Base-by-base conservation (phyloP, 2,888 invertebrate genomes). In the Scaptodrosophila latifasciaeformis region DNA sequence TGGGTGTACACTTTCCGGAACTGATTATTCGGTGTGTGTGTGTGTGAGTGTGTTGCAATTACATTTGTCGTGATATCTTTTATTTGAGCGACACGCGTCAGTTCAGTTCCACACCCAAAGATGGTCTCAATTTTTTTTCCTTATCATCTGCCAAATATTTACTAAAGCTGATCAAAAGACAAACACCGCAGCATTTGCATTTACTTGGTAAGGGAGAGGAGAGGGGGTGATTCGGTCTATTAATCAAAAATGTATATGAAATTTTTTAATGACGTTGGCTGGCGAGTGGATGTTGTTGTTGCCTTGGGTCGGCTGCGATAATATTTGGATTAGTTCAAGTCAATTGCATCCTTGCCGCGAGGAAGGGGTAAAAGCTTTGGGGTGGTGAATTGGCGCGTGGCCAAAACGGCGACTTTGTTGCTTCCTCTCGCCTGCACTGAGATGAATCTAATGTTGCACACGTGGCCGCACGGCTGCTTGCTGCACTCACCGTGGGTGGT, bases 291-390 rank as follows among this genome's bases (percentile, higher is more conserved):
- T 49, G 56, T 59, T 67, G 57, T 59, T 44, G 65, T 50, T 66
- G 58, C 57, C 46, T 68, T 64, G 75, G 66, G 63, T 4, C 49
- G 72, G 59, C 47, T 65, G 74, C 69, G 72, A 81, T 81, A 81
- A 82, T 82, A 70, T 82, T 81, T 70, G 82, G 75, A 82, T 82
- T 81, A 78, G 82, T 80, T 82, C 82, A 82, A 82, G 82, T 82
- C 82, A 82, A 81, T 81, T 81, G 82, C 82, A 82, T 77, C 66
- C 66, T 70, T 62, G 56, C 66, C 58, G 39, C 39, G 17, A 10
- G 2, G 29, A 2, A 13, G 39, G 43, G 48, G 39, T 46, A 56
- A 35, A 55, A 62, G 55, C 56, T 55, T 43, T 56, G 49, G 40
- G 46, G 30, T 15, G 15, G n/a, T 6, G 48, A 21, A 6, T 30